Percentiles rank a stretch among this genome's conserved stretches.
These are phyloP conservation scores for Dendrolimus pini DNA, from an alignment of 2,888 invertebrate genomes.

Conservation along the genomic window DNA sequence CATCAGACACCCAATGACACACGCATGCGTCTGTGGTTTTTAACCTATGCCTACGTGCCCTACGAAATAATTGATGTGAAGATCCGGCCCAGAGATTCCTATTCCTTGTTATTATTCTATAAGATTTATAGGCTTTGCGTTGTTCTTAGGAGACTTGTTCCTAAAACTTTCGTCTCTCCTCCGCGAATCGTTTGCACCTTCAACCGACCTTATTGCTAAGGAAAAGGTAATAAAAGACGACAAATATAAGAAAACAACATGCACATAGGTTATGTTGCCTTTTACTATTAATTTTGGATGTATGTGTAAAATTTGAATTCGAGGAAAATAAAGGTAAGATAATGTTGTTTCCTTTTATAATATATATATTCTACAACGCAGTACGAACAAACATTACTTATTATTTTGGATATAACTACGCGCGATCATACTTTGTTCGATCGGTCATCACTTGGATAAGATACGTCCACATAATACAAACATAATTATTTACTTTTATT, in stretches of 20 bases:
- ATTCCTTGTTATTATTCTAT: too few species aligned
- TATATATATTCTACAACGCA: conserved; percentile 73
- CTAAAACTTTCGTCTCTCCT: too few species aligned
- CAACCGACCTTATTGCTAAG: neutral
- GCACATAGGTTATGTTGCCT: conserved; percentile 72
- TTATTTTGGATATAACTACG: conserved; percentile 70
- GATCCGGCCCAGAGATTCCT: too few species aligned
- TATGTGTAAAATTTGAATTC: conserved; percentile 75
- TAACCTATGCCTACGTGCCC: too few species aligned
- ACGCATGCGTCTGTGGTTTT: too few species aligned
- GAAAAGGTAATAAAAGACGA: conserved; percentile 28
- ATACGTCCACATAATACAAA: conserved; percentile 11
- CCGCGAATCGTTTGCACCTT: too few species aligned
- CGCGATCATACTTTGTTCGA: conserved; percentile 69
- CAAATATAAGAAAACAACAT: conserved; percentile 57
- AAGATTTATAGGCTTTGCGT: too few species aligned
- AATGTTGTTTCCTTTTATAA: conserved; percentile 64
- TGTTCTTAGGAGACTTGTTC: too few species aligned
- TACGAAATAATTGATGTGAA: too few species aligned
- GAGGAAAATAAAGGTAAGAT: conserved; percentile 66
- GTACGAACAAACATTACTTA: conserved; percentile 75
- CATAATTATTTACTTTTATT: conserved; percentile 11
- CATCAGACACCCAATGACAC: too few species aligned
- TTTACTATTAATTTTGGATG: conserved; percentile 77
- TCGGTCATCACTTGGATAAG: conserved; percentile 50